Conservation (phyloP, 35 echinoderm and acorn worm species). For the Apostichopus japonicus region DNA sequence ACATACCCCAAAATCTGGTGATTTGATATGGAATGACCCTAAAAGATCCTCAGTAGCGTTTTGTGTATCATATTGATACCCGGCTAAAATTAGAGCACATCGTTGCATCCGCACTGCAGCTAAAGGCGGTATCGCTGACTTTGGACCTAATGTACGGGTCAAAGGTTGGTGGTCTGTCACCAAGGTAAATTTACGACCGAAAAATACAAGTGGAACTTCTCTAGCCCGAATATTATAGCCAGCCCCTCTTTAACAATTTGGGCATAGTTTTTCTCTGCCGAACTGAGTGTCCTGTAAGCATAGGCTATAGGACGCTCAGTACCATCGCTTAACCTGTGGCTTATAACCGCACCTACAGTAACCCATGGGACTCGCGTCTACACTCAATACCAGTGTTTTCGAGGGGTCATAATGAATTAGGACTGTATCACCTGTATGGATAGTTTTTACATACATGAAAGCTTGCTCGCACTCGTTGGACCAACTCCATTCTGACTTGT, state of each 20-base stretch:
- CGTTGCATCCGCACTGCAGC: slow-evolving; percentile 66
- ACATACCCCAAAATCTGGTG: too few species aligned
- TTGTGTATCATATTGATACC: too few species aligned
- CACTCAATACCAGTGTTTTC: background rate
- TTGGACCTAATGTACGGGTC: slow-evolving; percentile 40
- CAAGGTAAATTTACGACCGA: slow-evolving; percentile 56
- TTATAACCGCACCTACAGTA: slow-evolving; percentile 46
- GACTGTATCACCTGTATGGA: too few species aligned
- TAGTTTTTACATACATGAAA: too few species aligned
- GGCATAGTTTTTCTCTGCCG: slow-evolving; percentile 15
- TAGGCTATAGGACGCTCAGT: background rate
- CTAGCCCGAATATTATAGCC: slow-evolving; percentile 40
- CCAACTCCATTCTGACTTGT: too few species aligned
- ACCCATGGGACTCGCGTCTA: slow-evolving; percentile 48
- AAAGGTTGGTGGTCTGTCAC: slow-evolving; percentile 65
- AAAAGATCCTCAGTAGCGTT: too few species aligned
- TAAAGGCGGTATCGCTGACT: slow-evolving; percentile 36
- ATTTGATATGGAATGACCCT: too few species aligned
- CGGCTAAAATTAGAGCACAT: too few species aligned
- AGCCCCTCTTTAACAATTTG: background rate
- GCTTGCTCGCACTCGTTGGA: too few species aligned
- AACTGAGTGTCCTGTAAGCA: background rate
- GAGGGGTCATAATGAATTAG: slow-evolving; percentile 24
- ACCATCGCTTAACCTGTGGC: slow-evolving; percentile 4
- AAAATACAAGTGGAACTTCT: slow-evolving; percentile 65